Evolutionary conservation across 2,888 invertebrate genomes (phyloP), one percentile per base, ranked within the genome.

Genomic region (Arrhopalites spinosus): DNA sequence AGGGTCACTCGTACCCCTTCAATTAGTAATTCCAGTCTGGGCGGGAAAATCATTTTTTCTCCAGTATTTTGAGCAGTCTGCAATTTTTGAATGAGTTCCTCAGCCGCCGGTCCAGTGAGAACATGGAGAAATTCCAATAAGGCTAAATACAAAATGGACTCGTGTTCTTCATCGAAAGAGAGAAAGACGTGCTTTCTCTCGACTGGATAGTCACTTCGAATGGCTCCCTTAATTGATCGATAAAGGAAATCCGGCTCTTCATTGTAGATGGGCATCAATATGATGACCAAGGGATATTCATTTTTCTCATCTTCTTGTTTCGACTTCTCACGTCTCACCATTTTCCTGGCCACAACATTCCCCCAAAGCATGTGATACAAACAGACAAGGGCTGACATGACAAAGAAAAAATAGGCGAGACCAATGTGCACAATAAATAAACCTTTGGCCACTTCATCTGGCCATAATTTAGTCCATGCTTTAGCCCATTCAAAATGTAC

Each of bases 181-280:
- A 79, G 56, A 68, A 77, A 79, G 7, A 77, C 27, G 36, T 79
- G 79, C 43, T 72, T 76, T 47, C 74, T 73, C 2, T 76, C 70
- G 2, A 64, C 2, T 11, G 74, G 72, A 43, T 79, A 79, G 56
- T 79, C 74, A 45, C 76, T 74, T 2, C 73, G 50, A 23, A 79
- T 68, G 23, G 70, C 77, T 61, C 76, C 74, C 56, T 74, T 69
- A 1, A 79, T 74, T 0, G 79, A 76, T 23, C 76, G 50, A 36
- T 75, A 68, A 15, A 79, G 68, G 17, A 75, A 76, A 8, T 76
- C 76, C 5, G 77, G 76, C 56, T 77, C 74, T 63, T 79, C 79
- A 50, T 77, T 79, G 68, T 79, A 79, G 45, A 79, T 77, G 0
- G 79, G 79, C 77, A 79, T 79, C 23, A 79, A 47, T 23, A 77